Base-by-base conservation (phyloP, 2,888 invertebrate species). In the Argyra leucocephala region DNA sequence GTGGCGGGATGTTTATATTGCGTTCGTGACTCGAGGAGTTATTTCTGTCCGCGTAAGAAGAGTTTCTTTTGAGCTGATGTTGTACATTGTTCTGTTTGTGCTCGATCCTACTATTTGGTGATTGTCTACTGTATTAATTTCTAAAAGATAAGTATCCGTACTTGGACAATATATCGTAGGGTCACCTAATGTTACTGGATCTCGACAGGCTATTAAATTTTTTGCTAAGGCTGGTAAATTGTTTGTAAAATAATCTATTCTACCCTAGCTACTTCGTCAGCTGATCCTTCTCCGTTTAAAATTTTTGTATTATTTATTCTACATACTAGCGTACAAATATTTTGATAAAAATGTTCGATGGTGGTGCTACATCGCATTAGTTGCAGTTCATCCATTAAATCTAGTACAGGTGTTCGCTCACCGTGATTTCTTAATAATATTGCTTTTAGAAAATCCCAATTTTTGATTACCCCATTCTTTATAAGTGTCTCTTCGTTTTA, bases 231-330 rank as follows among this genome's bases (percentile, higher is more conserved):
- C 57, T 24, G 67, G 67, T 10, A 67, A 60, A 31, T 65, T 64
- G 22, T 66, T 31, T 37, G 66, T 66, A 37, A 68, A 66, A 3
- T 62, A n/a, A 66, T 64, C 36, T 65, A 57, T n/a, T 65, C 63
- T 23, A 66, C 66, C 6, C 63, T 61, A 2, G 26, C 61, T 26
- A 65, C 63, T 2, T 59, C 60, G 22, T 22, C 59, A 15, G 12
- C 36, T 15, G 22, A 2, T 22, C 9, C 37, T 63, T 26, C 26
- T 22, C 22, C 26, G 18, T 36, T 59, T 22, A 36, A 59, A 36
- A 62, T 61, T 18, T 26, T 12, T 18, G 60, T 23, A 22, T 58
- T 37, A 58, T 64, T 37, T 57, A 61, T 23, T 23, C 63, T 31
- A 57, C 66, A 65, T 48, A 68, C 23, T n/a, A 63, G 57, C 24